Evolutionary conservation across 2,797 vertebrate genomes (phyloP), one percentile per base, ranked within the genome.

Genomic region (Nothura maculosa): DNA sequence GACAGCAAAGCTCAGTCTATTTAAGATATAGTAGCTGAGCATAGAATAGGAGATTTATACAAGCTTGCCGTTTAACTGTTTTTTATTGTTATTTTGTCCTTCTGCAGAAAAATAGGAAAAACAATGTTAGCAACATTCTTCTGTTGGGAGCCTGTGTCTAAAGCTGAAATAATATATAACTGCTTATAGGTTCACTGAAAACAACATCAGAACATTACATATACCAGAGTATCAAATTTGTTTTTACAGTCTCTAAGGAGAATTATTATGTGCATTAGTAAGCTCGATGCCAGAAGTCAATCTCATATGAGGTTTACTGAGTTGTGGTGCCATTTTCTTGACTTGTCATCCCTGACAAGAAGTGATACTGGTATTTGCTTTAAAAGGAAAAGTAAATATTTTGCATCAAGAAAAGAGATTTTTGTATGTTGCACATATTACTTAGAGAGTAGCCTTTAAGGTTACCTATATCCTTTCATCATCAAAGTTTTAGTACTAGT

Each of bases 91-190:
- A 7, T 78, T 80, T 68, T 69, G 18, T 85, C 40, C 16, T 20
- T 68, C 77, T 76, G 12, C 7, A 6, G 6, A 18, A 10, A 24
- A 8, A 32, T 25, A 47, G 38, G 27, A 54, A 32, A 32, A 18
- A 16, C n/a, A 12, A 3, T 92, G 15, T 77, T 58, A 74, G 28
- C 38, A 32, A 79, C 5, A 10, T 64, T 86, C 43, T n/a, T 83
- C 43, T 74, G 43, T 58, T 77, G 15, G n/a, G 30, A 81, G 12
- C 13, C 32, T 55, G 12, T 75, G 45, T 68, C 76, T 43, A 45
- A 88, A 72, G 40, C 57, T 73, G 28, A 85, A 93, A 91, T 32
- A 81, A 13, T 68, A 85, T 75, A 66, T 79, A 50, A 75, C n/a
- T 79, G 85, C 18, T 48, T 84, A 84, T 45, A 76, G 36, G 20